Conservation (phyloP, 2,888 invertebrate species). For the Diploptera punctata region DNA sequence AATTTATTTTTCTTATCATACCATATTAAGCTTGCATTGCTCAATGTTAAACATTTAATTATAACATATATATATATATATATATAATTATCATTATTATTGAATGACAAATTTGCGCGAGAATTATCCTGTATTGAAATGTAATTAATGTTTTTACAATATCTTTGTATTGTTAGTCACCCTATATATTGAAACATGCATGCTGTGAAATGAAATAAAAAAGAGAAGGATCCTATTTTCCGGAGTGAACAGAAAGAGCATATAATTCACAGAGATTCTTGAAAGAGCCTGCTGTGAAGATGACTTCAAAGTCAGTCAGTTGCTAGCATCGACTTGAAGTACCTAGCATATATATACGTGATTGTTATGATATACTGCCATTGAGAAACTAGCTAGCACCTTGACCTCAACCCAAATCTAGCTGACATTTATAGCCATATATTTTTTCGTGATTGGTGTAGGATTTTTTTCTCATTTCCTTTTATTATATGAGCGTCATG, state of each 20-base stretch:
- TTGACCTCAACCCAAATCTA: constrained; percentile 44
- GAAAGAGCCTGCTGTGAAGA: constrained; percentile 41
- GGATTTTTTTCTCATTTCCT: constrained; percentile 4
- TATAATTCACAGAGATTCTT: constrained; percentile 41
- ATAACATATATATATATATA: too few relatives aligned
- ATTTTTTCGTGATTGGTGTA: constrained; percentile 43
- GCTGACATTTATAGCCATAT: constrained; percentile 44
- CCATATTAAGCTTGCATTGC: too few relatives aligned
- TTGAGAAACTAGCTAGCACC: constrained; percentile 2
- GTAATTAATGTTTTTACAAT: too few relatives aligned
- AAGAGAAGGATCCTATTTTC: constrained; percentile 31
- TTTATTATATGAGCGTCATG: not conserved
- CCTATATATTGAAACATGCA: constrained; percentile 25
- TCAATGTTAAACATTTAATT: too few relatives aligned
- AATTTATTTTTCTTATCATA: too few relatives aligned
- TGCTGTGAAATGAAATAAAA: constrained; percentile 17
- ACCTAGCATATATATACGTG: constrained; percentile 24
- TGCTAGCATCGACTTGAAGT: constrained; percentile 11
- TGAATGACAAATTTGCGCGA: too few relatives aligned
- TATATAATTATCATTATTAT: too few relatives aligned
- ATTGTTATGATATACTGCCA: constrained; percentile 38
- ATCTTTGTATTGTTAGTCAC: too few relatives aligned
- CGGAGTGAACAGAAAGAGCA: constrained; percentile 30
- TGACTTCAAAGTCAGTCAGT: constrained; percentile 40
- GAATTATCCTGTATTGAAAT: too few relatives aligned